Evolutionary conservation across 2,888 invertebrate species (phyloP), one percentile per base, ranked within the genome.

Genomic region (Hypolimnas misippus): DNA sequence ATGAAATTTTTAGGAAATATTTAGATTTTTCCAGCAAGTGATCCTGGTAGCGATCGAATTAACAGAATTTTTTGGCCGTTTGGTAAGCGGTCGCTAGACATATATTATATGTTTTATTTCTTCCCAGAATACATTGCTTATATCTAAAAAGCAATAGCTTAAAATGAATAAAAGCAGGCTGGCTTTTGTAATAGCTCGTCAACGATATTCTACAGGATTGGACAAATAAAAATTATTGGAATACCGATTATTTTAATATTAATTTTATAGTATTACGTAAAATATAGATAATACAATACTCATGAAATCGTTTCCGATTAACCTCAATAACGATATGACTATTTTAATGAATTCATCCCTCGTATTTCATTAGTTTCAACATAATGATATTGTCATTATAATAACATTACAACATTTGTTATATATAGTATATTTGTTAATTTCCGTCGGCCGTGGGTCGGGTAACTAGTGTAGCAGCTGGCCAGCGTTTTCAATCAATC

Each of bases 381-480:
- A 58, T 42, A 21, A 52, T 58, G 31, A 58, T 52, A 52, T 58
- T 16, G 33, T 58, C 52, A 52, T 58, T 57, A 57, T 57, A 57
- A 38, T 57, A 38, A 57, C 49, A 57, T 50, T 51, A 57, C 53
- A 49, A 46, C 46, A n/a, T n/a, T 25, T 21, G 21, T 46, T n/a
- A n/a, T n/a, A n/a, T n/a, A n/a, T n/a, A n/a, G 46, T 46, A 12
- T 8, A 7, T n/a, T 40, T 46, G 46, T 46, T 46, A 25, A 21
- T 46, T 21, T 46, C 17, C 17, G 0, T n/a, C n/a, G 16, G 29
- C 25, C 16, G 10, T 42, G 31, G 31, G 44, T 44, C 31, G 25
- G 16, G 16, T 17, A 25, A 42, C 55, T 55, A 55, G 31, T 55
- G 78, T 77, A 82, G 78, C 76, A 79, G 76, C 79, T 59, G 63